Base-by-base conservation (phyloP, 2,888 invertebrate species). In the Marasmarcha lunaedactyla region DNA sequence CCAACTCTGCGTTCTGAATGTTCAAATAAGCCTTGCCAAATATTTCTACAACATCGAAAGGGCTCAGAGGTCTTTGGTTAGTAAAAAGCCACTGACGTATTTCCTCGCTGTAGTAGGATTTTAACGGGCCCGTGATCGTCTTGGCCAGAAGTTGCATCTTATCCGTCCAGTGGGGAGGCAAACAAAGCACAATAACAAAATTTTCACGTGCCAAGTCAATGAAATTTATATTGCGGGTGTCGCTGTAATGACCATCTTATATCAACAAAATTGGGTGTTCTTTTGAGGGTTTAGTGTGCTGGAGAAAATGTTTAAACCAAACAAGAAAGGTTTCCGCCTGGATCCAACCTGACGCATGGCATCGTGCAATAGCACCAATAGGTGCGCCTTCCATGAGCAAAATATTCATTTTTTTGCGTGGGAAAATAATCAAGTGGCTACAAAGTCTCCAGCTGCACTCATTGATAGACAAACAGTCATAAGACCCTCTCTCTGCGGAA, bases 311-410 rank as follows among this genome's bases (percentile, higher is more conserved):
- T 15, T 49, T 34, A 25, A 67, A 47, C 62, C 60, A 63, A 27
- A 52, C 38, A 2, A 55, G 46, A 45, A 63, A 65, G 1, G 59
- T 39, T 13, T 56, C 39, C 14, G 45, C 37, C 42, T 63, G 59
- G 9, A 66, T 52, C 61, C 62, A 66, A 13, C 59, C 55, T 30
- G 55, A 59, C 39, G 46, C 46, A 39, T 61, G 57, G 44, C 47
- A 49, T 27, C 42, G 45, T 20, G 42, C 44, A 15, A 57, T 50
- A 9, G 59, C 42, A 26, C 60, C 63, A 14, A 54, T 52, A 40
- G 57, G 62, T 27, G 56, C 55, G 15, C 57, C 59, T 36, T 55
- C 49, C 46, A 54, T 51, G 33, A 30, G 58, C 59, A 36, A 20
- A 20, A 20, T 7, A 20, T 20, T 20, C n/a, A 20, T 20, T 20